Percentiles rank a stretch among this genome's conserved stretches.
phyloP scores from a whole-genome alignment of 1,140 invertebrate species.

The Babylonia areolata region DNA sequence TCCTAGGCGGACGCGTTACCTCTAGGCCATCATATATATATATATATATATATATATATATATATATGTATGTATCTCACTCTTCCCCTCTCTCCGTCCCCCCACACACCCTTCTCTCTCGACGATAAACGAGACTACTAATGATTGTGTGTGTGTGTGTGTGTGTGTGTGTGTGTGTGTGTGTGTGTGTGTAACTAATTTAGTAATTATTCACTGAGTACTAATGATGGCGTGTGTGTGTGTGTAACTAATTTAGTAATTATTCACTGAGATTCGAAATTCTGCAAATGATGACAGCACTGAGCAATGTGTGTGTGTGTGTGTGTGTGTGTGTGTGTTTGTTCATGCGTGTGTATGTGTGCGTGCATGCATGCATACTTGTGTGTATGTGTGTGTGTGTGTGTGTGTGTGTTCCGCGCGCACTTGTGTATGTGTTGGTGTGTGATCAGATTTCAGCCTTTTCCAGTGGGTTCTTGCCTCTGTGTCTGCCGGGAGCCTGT shows the following conservation, averaged over 20 bases:
- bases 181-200: neutral
- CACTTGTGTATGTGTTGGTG: neutral
- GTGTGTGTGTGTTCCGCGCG: neutral
- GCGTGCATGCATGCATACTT: neutral
- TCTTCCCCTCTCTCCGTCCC: neutral
- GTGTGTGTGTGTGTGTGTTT: neutral
- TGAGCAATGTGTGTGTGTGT: neutral
- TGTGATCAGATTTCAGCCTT: constrained; percentile 58
- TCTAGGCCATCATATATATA: too few relatives aligned
- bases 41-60: neutral
- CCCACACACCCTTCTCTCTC: too few relatives aligned
- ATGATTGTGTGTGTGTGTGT: neutral
- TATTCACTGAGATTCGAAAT: neutral
- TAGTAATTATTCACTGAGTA: neutral
- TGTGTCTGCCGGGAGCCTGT: constrained; percentile 57
- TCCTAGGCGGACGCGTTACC: too few relatives aligned
- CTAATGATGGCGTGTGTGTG: neutral
- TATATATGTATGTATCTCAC: neutral
- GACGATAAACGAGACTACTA: neutral
- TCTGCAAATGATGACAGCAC: neutral
- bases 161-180: constrained; percentile 6
- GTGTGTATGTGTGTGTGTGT: neutral
- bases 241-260: neutral
- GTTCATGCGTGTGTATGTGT: neutral
- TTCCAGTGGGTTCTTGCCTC: constrained; percentile 59